Conservation (phyloP, 2,113 vertebrate species). For the Acanthisitta chloris region DNA sequence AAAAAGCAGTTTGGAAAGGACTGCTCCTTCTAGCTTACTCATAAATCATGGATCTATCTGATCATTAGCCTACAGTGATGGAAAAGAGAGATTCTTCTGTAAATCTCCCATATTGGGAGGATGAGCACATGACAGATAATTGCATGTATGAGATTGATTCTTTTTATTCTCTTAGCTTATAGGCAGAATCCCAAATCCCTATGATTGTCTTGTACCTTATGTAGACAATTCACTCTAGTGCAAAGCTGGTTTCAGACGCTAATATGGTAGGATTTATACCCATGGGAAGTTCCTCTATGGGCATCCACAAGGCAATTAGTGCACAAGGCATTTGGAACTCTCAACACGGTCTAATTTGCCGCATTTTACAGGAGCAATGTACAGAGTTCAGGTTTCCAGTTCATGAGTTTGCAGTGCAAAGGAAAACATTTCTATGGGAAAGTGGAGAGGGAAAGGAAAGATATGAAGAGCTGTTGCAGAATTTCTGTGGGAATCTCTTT, state of each 20-base stretch:
- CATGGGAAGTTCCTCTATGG: neutral
- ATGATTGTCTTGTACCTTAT: neutral
- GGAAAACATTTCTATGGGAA: neutral
- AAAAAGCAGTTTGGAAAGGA: neutral
- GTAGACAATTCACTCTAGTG: neutral
- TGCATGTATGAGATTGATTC: neutral
- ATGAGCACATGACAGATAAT: neutral
- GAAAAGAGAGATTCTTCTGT: neutral
- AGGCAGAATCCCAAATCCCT: neutral
- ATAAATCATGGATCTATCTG: neutral
- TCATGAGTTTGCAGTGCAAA: neutral
- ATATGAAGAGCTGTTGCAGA: neutral
- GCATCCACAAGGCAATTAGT: neutral
- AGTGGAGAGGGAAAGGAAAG: neutral
- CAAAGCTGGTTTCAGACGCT: neutral
- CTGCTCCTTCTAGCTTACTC: neutral
- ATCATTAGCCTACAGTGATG: neutral
- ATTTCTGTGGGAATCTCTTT: neutral
- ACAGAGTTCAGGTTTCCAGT: neutral
- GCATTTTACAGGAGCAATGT: neutral
- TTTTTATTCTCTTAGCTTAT: neutral
- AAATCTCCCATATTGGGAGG: neutral
- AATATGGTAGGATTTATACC: neutral
- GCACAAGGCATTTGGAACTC: neutral
- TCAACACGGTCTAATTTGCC: neutral